These are phyloP conservation scores for Amblyjoppa fuscipennis DNA, from an alignment of 2,888 invertebrate genomes.

Conservation along the genomic window DNA sequence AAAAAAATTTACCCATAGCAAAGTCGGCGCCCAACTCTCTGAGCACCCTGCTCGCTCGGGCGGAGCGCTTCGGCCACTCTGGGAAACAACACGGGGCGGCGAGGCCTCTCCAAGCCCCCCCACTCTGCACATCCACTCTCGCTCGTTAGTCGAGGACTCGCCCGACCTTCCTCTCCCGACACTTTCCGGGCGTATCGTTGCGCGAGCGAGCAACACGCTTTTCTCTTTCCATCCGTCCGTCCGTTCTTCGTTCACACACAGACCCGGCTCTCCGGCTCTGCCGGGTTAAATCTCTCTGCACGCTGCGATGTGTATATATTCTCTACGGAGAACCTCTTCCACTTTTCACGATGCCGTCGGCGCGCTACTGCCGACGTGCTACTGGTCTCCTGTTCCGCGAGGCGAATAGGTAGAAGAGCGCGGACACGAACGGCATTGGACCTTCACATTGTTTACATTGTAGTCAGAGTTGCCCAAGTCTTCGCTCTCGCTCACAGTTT, in stretches of 20 bases:
- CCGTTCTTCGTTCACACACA: constrained; percentile 17
- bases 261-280: constrained; percentile 24
- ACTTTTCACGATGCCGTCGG: constrained; percentile 58
- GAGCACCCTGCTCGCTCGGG: too few relatives aligned
- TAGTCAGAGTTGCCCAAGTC: not conserved
- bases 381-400: constrained; percentile 83
- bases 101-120: too few relatives aligned
- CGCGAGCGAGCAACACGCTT: too few relatives aligned
- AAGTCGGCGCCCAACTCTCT: too few relatives aligned
- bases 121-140: too few relatives aligned
- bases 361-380: constrained; percentile 76
- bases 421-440: constrained; percentile 70
- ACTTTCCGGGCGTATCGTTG: too few relatives aligned
- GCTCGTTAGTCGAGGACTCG: constrained; percentile 16
- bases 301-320: constrained; percentile 41
- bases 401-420: constrained; percentile 82
- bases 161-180: constrained; percentile 43
- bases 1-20: too few relatives aligned
- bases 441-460: constrained; percentile 7
- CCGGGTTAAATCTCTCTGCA: constrained; percentile 8
- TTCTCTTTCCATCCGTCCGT: too few relatives aligned
- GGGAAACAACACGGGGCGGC: too few relatives aligned
- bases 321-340: constrained; percentile 48
- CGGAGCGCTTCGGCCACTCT: too few relatives aligned
- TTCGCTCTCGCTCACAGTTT: not conserved